Conservation (phyloP, 1,140 invertebrate species). For the Trachymyrmex septentrionalis region DNA sequence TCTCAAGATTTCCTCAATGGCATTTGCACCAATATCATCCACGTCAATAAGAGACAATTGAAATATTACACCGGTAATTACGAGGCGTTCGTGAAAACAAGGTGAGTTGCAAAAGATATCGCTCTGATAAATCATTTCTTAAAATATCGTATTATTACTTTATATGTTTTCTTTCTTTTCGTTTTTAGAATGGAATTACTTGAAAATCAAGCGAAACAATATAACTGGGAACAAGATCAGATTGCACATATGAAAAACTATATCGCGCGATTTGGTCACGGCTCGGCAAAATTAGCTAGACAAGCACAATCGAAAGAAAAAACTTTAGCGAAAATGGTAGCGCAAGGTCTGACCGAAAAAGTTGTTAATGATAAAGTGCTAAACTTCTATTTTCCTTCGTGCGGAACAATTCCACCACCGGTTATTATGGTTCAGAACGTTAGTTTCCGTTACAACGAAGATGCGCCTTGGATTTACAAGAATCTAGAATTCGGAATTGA, state of each 20-base stretch:
- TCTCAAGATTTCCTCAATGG: constrained; percentile 99
- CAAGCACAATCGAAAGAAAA: constrained; percentile 99
- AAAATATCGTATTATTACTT: not conserved
- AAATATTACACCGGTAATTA: constrained; percentile 99
- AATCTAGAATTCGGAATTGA: constrained; percentile 99
- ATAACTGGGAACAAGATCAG: constrained; percentile 99
- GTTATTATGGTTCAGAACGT: constrained; percentile 99
- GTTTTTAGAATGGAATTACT: constrained; percentile 93
- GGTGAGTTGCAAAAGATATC: constrained; percentile 72
- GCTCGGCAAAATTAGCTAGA: constrained; percentile 98
- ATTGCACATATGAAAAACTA: constrained; percentile 99
- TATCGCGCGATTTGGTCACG: constrained; percentile 99
- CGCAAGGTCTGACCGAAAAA: constrained; percentile 98
- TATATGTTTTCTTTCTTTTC: not conserved
- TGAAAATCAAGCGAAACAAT: constrained; percentile 99
- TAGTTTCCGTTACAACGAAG: constrained; percentile 97
- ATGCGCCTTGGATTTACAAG: constrained; percentile 97
- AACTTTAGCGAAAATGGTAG: constrained; percentile 99
- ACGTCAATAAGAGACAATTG: constrained; percentile 96
- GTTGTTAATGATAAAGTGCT: constrained; percentile 96
- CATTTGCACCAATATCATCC: constrained; percentile 99
- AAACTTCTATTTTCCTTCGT: constrained; percentile 98
- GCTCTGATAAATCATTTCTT: not conserved
- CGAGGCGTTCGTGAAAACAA: constrained; percentile 94
- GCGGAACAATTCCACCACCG: constrained; percentile 98